A percentile compares a stretch with the other conserved stretches of the same genome.
Conservation (phyloP, 1,140 invertebrate genomes). For the Gerris buenoi region DNA sequence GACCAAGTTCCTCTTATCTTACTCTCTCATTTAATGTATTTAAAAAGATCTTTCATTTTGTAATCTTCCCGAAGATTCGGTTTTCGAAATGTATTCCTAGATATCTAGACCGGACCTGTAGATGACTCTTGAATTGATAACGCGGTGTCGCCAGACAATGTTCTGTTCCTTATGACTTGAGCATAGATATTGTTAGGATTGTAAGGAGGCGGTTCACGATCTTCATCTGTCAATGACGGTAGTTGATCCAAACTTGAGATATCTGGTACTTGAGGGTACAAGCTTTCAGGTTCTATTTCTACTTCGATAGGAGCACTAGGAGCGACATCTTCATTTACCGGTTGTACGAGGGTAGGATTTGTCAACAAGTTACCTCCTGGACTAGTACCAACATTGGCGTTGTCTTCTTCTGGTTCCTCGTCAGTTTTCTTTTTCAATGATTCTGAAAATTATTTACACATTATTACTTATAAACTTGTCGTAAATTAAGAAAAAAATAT, state of each 20-base stretch:
- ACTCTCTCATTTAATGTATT: neutral
- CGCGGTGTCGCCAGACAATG: neutral
- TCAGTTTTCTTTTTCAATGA: neutral
- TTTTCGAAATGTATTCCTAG: neutral
- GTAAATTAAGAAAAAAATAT: conserved; percentile 5
- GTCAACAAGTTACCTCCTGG: no score
- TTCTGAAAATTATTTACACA: conserved; percentile 1
- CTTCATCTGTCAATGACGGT: neutral
- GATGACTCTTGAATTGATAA: neutral
- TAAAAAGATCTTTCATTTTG: neutral
- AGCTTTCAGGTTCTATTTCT: neutral
- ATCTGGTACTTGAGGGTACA: neutral
- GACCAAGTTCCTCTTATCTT: neutral
- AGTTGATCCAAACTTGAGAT: neutral
- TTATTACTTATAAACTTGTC: neutral
- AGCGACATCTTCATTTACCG: neutral
- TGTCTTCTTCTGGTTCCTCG: neutral
- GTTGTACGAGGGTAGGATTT: neutral
- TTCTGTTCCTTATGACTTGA: neutral
- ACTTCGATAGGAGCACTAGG: neutral
- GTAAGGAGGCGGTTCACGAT: neutral
- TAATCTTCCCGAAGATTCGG: neutral
- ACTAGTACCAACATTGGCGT: neutral
- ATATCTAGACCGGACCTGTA: neutral
- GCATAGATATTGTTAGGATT: neutral